Evolutionary conservation across 2,888 invertebrate genomes (phyloP).

Genomic region (Monoplex corrugatus): DNA sequence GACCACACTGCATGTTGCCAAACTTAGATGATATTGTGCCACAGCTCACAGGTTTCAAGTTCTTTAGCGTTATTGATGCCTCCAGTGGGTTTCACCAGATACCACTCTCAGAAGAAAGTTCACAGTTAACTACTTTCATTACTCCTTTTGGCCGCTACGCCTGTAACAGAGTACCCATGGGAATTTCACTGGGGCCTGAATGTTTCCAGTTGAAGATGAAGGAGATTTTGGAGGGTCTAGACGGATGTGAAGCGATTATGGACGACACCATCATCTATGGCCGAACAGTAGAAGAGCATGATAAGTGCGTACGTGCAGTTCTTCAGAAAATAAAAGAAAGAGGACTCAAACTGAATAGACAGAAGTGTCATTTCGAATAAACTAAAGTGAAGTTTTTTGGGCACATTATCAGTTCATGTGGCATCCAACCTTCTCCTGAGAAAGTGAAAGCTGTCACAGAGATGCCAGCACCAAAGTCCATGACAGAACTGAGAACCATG

Average conservation of each 20-base stretch:
- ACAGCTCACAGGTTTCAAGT: background rate
- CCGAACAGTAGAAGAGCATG: conserved; percentile 31
- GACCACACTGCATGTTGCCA: background rate
- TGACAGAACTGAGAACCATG: conserved; percentile 28
- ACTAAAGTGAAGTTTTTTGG: conserved; percentile 37
- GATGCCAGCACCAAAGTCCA: conserved; percentile 7
- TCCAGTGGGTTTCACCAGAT: background rate
- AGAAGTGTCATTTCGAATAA: background rate
- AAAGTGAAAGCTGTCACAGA: background rate
- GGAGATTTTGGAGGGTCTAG: conserved; percentile 1
- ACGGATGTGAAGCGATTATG: conserved; percentile 46
- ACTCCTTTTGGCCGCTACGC: background rate
- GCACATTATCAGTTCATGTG: background rate
- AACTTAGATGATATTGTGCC: background rate
- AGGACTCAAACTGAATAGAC: conserved; percentile 6
- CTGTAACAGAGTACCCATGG: conserved; percentile 5
- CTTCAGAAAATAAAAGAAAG: background rate
- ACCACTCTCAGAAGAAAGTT: background rate
- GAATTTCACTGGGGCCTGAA: conserved; percentile 1
- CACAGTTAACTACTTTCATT: conserved; percentile 3
- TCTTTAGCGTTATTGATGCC: background rate
- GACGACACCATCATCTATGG: conserved; percentile 59
- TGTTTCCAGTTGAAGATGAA: conserved; percentile 37
- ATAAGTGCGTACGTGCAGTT: background rate
- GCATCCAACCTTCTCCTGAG: background rate